phyloP scores from a whole-genome alignment of 1,140 invertebrate genomes.

The Heliconius melpomene region DNA sequence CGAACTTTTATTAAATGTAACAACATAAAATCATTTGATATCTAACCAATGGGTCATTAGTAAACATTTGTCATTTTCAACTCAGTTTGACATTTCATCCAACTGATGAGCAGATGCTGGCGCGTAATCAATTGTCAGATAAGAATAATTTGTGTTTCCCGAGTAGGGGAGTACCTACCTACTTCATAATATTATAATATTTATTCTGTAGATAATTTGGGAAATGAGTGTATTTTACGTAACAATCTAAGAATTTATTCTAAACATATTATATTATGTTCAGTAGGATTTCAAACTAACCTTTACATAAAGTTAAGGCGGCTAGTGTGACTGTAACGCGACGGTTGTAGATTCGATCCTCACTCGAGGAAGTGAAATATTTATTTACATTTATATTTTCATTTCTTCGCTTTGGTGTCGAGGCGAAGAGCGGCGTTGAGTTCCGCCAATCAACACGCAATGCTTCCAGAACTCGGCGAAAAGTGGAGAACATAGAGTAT shows the following conservation, averaged over 20 bases:
- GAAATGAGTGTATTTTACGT: not conserved
- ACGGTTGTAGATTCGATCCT: no score
- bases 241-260: not conserved
- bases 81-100: slow-evolving; percentile 12
- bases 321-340: no score
- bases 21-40: not conserved
- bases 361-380: no score
- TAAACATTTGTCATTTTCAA: slow-evolving; percentile 13
- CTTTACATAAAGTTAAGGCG: no score
- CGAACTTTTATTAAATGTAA: not conserved
- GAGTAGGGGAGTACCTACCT: not conserved
- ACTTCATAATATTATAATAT: not conserved
- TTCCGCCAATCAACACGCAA: no score
- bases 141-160: slow-evolving; percentile 4
- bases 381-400: no score
- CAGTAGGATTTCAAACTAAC: no score
- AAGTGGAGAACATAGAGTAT: no score
- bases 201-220: not conserved
- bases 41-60: slow-evolving; percentile 8
- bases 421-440: no score
- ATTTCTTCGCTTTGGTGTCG: no score
- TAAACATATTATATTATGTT: not conserved
- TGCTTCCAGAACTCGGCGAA: no score
- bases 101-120: slow-evolving; percentile 12
- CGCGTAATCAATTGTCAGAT: slow-evolving; percentile 14